Base-by-base conservation (phyloP, 2,113 vertebrate species). In the Ptilonorhynchus violaceus region DNA sequence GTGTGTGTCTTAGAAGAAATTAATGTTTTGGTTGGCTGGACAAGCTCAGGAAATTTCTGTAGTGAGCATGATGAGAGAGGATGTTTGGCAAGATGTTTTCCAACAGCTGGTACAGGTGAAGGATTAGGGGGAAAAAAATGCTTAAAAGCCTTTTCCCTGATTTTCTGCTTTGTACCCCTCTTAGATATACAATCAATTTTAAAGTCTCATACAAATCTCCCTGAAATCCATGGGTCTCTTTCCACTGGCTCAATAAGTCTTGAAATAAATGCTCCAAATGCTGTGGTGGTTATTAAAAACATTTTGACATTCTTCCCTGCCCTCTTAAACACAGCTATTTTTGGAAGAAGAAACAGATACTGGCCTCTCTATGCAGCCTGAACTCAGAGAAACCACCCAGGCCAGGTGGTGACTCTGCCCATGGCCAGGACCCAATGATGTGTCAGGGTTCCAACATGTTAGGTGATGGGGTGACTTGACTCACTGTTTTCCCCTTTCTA, bases 11-110 rank as follows among this genome's bases (percentile, higher is more conserved):
- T 85, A 95, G 81, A 52, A 96, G 69, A 93, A 97, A 92, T 90
- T 95, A 84, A 93, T 97, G 92, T 95, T 96, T 98, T 92, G 56
- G 77, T 95, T 93, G 89, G 87, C 94, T 88, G 53, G 75, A 96
- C 21, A 70, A 97, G 77, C 52, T 86, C 92, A 96, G 95, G 95
- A 97, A 96, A 96, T 95, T 95, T 96, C 92, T 96, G 72, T 76
- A 96, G 90, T 64, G 88, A 91, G 52, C 85, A 92, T 88, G 88
- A 97, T 83, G 89, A 96, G 89, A 97, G 75, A 88, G 93, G 94
- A 96, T 83, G 92, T 42, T 82, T 82, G 70, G 80, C 74, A 91
- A 96, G 73, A 95, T 95, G 49, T 94, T 96, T 85, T 80, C 58
- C 91, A 95, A 81, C 63, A 95, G 85, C 81, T 96, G 85, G 75